Evolutionary conservation across 92 coral and sea anemone genomes (phyloP).

Genomic region (Palythoa grandis): DNA sequence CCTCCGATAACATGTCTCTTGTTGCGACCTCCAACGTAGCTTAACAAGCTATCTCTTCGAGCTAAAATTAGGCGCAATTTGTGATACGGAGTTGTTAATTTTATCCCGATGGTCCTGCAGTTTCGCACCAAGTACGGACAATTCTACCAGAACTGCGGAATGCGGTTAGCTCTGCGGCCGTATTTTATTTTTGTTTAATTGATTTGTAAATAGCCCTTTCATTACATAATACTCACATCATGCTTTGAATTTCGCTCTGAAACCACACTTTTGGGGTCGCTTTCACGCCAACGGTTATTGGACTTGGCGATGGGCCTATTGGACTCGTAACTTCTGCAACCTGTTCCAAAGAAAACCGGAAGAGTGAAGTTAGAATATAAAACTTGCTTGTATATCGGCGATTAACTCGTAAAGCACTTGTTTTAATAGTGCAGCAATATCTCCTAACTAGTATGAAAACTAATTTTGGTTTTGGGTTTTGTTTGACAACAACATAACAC

Average conservation of each 20-base stretch:
- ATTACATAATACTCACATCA: constrained; percentile 87
- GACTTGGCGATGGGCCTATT: constrained; percentile 77
- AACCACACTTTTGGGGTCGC: constrained; percentile 88
- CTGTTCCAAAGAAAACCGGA: constrained; percentile 80
- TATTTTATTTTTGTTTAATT: constrained; percentile 37
- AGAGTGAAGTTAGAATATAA: constrained; percentile 49
- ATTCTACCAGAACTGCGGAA: constrained; percentile 13
- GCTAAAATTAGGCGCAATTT: constrained; percentile 36
- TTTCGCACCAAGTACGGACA: constrained; percentile 11
- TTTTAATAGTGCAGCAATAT: constrained; percentile 20
- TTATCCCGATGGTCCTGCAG: constrained; percentile 1
- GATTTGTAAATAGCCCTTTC: constrained; percentile 39
- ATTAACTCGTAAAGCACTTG: constrained; percentile 26
- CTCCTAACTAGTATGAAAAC: constrained; percentile 22
- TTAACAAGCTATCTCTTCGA: background rate
- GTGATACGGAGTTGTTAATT: constrained; percentile 29
- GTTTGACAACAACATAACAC: constrained; percentile 2
- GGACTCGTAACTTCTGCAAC: constrained; percentile 70
- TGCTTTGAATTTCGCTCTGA: constrained; percentile 91
- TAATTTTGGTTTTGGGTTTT: constrained; percentile 4
- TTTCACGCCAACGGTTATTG: constrained; percentile 72
- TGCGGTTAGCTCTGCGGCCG: constrained; percentile 46
- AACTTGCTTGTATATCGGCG: constrained; percentile 11
- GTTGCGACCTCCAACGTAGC: constrained; percentile 43
- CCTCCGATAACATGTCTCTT: constrained; percentile 22